These are phyloP conservation scores for Drosophila nigromelanica DNA, from an alignment of 1,140 invertebrate genomes.

Conservation along the genomic window DNA sequence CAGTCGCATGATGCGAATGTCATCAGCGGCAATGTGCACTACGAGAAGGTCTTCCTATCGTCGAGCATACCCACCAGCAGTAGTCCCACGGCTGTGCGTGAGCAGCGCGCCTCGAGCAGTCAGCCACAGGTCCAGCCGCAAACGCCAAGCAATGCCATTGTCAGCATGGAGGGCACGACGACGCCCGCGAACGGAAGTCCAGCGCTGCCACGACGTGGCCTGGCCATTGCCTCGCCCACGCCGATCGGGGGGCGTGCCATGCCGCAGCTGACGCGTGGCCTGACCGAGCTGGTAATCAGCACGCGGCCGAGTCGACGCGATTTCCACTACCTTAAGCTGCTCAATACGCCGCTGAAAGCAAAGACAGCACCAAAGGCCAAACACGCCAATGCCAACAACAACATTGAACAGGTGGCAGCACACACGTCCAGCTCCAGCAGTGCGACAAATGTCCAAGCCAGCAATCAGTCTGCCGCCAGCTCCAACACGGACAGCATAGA, in stretches of 20 bases:
- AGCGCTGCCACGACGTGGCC: conserved; percentile 53
- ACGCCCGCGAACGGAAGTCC: conserved; percentile 47
- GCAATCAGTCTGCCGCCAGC: conserved; percentile 13
- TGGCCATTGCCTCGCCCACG: conserved; percentile 22
- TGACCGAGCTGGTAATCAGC: conserved; percentile 80
- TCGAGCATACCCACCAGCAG: conserved; percentile 64
- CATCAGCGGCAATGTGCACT: conserved; percentile 74
- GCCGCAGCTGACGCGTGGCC: conserved; percentile 69
- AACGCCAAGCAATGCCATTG: conserved; percentile 8
- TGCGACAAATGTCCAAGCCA: conserved; percentile 23
- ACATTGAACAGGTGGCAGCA: conserved; percentile 52
- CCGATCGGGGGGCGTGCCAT: conserved; percentile 16
- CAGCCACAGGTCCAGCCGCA: conserved; percentile 16
- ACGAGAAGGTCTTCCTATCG: conserved; percentile 79
- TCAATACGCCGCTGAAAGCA: conserved; percentile 56
- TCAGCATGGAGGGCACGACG: conserved; percentile 21
- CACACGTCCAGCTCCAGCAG: conserved; percentile 25
- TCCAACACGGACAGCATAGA: conserved; percentile 56
- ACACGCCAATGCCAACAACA: conserved; percentile 59
- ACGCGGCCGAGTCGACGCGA: conserved; percentile 76
- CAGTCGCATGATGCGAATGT: conserved; percentile 52
- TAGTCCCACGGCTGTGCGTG: conserved; percentile 15
- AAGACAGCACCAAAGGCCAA: conserved; percentile 43
- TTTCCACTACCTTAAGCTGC: conserved; percentile 69
- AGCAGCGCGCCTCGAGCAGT: conserved; percentile 28